Base-by-base conservation (phyloP, 2,797 vertebrate species). In the Podarcis lilfordi region DNA sequence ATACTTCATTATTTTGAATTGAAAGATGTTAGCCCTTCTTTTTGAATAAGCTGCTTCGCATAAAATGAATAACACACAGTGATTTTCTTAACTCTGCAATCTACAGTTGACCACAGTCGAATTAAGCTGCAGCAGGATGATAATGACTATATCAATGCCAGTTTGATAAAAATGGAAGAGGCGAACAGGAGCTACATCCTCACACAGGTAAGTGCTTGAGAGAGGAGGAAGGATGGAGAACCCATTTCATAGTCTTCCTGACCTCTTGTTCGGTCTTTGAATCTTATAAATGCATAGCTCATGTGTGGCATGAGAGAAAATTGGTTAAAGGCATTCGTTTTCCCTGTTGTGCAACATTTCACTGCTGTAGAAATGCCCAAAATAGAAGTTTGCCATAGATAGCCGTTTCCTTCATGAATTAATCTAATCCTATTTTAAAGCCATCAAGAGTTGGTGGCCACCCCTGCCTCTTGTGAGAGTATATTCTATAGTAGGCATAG, bases 81-180 rank as follows among this genome's bases (percentile, higher is more conserved):
- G 69, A 89, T 91, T 90, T 93, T 75, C 90, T 94, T 40, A 86
- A 86, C 93, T 96, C 25, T 91, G 25, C 92, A 23, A 92, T 91
- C 92, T 96, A 86, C 96, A 99, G 99, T 99, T 95, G 99, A 99
- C 96, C 99, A 99, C 96, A 99, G 99, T 97, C 98, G 99, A 96
- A 99, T 99, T 97, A 96, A 96, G 94, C 97, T 99, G 86, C 98
- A 98, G 95, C 97, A 98, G 91, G 98, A 98, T 91, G 96, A 97
- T 37, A 99, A 99, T 75, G 98, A 99, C 97, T 99, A 99, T 95
- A 98, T 99, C 82, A 99, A 99, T 69, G 98, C 98, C 95, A 99
- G 99, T 94, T 96, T 99, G 95, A 99, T 99, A 95, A 98, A 97
- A 87, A 97, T 98, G 96, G 98, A 99, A 86, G 99, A 99, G 97